Conservation (phyloP, 2,888 invertebrate genomes). For the Tortricodes alternella region DNA sequence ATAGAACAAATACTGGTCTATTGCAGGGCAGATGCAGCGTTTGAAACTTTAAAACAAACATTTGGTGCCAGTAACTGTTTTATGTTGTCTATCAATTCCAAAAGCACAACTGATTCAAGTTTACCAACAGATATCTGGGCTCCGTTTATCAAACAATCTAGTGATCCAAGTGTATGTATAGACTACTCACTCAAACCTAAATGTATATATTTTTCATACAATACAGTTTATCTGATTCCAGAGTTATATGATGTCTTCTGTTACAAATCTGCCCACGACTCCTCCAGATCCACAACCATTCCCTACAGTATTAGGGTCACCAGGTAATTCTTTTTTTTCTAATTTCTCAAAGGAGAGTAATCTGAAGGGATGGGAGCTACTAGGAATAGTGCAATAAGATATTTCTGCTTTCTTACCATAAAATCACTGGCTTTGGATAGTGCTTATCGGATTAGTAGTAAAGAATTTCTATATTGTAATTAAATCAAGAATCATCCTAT, state of each 20-base stretch:
- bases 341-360: no score
- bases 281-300: conserved; percentile 55
- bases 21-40: conserved; percentile 91
- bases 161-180: conserved; percentile 71
- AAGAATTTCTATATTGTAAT: no score
- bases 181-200: no score
- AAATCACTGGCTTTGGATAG: no score
- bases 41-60: conserved; percentile 92
- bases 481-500: no score
- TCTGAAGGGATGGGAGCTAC: no score
- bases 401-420: no score
- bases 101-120: conserved; percentile 81
- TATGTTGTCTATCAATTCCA: conserved; percentile 94
- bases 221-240: conserved; percentile 39
- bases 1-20: neutral
- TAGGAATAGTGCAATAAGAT: no score
- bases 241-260: conserved; percentile 57
- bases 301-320: neutral
- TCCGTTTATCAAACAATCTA: conserved; percentile 86
- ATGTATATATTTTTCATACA: no score
- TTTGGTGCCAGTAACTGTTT: conserved; percentile 95
- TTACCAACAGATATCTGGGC: conserved; percentile 92
- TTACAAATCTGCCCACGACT: conserved; percentile 48
- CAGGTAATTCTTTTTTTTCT: no score
- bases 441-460: no score